Conservation (phyloP, 1,140 invertebrate species). For the Anagrus nilaparvatae region DNA sequence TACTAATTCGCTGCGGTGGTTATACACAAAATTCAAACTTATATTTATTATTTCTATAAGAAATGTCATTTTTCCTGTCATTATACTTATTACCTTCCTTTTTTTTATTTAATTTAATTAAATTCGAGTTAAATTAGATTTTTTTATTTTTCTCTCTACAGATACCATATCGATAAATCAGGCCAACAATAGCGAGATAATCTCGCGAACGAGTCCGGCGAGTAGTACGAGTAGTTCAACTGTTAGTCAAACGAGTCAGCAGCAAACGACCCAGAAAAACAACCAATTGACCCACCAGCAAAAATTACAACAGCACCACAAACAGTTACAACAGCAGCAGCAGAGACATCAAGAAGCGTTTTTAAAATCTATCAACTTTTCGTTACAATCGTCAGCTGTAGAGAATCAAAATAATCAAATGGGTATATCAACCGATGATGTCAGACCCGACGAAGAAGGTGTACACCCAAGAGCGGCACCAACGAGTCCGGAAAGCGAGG, state of each 20-base stretch:
- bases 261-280: no score
- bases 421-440: conserved; percentile 36
- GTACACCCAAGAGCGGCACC: conserved; percentile 38
- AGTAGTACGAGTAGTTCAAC: conserved; percentile 35
- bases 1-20: no score
- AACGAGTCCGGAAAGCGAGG: conserved; percentile 57
- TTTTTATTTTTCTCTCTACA: conserved; percentile 6
- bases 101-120: not conserved
- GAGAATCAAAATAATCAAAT: conserved; percentile 24
- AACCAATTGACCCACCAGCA: conserved; percentile 4
- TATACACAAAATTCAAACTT: not conserved
- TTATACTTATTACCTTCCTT: not conserved
- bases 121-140: not conserved
- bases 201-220: conserved; percentile 36
- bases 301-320: conserved; percentile 13
- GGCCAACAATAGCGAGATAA: conserved; percentile 31
- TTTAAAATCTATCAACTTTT: conserved; percentile 16
- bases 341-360: conserved; percentile 14
- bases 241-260: conserved; percentile 27
- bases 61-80: not conserved
- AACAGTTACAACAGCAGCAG: conserved; percentile 11
- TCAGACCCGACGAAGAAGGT: conserved; percentile 32
- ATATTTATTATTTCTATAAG: not conserved
- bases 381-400: conserved; percentile 6
- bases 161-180: conserved; percentile 25